Percentiles rank a stretch among this genome's conserved stretches.
Conservation (phyloP, 2,797 vertebrate species). For the Apodemus agrarius region DNA sequence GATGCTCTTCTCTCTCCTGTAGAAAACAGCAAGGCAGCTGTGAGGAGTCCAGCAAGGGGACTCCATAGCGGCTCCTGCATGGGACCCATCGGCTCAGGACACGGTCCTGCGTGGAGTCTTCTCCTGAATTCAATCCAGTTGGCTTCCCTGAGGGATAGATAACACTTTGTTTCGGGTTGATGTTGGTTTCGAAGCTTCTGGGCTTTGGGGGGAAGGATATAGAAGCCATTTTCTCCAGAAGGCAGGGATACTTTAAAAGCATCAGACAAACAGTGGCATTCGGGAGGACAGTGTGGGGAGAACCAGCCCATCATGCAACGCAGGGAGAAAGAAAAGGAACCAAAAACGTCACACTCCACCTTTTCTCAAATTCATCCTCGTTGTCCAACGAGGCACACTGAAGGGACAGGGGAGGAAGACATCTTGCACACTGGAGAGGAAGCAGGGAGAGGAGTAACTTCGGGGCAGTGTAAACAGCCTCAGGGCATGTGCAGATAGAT, state of each 20-base stretch:
- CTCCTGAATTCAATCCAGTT: background rate
- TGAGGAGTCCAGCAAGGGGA: background rate
- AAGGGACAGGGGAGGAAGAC: background rate
- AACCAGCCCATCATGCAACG: background rate
- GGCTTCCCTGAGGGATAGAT: background rate
- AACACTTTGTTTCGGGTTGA: background rate
- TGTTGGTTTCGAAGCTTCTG: background rate
- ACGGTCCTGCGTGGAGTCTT: background rate
- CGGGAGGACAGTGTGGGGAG: background rate
- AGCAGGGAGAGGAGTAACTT: background rate
- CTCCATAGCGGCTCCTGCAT: background rate
- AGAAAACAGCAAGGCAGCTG: constrained; percentile 35
- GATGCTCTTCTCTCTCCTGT: background rate
- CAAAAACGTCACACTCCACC: background rate
- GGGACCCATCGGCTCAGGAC: constrained; percentile 26
- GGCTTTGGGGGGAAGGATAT: background rate
- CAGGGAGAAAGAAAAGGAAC: constrained; percentile 1
- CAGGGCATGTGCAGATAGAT: fast-evolving
- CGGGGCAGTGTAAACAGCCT: background rate
- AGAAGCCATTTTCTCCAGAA: constrained; percentile 12
- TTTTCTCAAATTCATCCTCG: background rate
- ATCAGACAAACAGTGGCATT: constrained; percentile 4
- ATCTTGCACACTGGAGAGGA: background rate
- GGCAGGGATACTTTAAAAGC: background rate
- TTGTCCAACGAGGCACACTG: background rate